Evolutionary conservation across 2,888 invertebrate genomes (phyloP).

Genomic region (Odiellus spinosus): DNA sequence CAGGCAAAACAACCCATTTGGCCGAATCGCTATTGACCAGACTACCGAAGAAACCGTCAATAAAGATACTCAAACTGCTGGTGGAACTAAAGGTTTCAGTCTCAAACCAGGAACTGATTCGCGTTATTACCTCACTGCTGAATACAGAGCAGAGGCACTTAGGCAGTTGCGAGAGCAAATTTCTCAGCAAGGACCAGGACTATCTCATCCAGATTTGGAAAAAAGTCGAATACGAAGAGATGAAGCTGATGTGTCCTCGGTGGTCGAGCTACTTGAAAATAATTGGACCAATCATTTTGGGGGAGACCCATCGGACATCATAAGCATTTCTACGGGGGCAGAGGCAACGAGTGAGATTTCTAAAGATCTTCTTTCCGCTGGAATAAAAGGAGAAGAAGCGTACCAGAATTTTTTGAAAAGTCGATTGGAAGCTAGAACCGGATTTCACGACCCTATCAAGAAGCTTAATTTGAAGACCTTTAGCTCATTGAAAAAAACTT

Average conservation of each 20-base stretch:
- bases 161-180: background rate
- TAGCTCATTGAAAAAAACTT: background rate
- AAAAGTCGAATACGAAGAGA: background rate
- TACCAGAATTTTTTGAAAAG: background rate
- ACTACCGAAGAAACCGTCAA: background rate
- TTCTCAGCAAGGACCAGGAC: background rate
- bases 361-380: background rate
- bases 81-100: background rate
- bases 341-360: background rate
- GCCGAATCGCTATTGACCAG: background rate
- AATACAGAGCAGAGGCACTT: background rate
- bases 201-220: background rate
- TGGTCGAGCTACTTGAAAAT: background rate
- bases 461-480: background rate
- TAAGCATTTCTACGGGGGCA: background rate
- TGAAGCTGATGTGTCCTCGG: background rate
- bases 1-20: background rate
- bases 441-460: background rate
- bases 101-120: background rate
- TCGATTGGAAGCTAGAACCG: background rate
- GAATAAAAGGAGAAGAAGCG: background rate
- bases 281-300: background rate
- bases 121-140: background rate
- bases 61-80: background rate
- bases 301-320: background rate